Conservation (phyloP, 2,888 invertebrate species). For the Polymixis lichenea region DNA sequence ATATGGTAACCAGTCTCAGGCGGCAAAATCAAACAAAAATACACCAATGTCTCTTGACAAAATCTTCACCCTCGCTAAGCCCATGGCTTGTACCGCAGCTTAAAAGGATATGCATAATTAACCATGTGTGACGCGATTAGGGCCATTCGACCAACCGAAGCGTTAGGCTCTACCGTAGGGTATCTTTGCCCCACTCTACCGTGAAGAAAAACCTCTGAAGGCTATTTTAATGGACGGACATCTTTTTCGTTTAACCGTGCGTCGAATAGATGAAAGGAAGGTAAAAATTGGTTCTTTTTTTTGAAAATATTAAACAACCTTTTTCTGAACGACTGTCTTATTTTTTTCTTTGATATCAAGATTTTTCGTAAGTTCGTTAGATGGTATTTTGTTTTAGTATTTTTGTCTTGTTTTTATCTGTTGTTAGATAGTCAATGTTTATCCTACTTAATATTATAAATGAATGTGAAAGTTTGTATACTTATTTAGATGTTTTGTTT, state of each 20-base stretch:
- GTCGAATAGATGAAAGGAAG: slow-evolving; percentile 47
- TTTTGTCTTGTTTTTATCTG: no score
- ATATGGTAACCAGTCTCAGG: neutral
- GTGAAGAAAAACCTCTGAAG: slow-evolving; percentile 72
- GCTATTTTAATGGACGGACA: slow-evolving; percentile 69
- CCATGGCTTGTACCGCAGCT: slow-evolving; percentile 56
- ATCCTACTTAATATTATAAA: no score
- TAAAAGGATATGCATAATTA: slow-evolving; percentile 85
- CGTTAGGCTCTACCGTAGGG: slow-evolving; percentile 67
- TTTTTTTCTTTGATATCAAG: slow-evolving; percentile 1
- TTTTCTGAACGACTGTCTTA: neutral
- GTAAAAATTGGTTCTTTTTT: slow-evolving; percentile 17
- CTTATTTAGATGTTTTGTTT: no score
- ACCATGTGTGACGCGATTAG: slow-evolving; percentile 85
- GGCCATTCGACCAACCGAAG: slow-evolving; percentile 73
- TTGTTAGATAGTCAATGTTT: no score
- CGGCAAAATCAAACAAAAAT: neutral
- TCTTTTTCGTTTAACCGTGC: slow-evolving; percentile 57
- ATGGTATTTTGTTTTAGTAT: no score
- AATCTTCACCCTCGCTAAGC: neutral
- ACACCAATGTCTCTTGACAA: neutral
- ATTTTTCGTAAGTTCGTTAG: neutral
- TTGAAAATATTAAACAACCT: neutral
- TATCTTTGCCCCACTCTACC: slow-evolving; percentile 68
- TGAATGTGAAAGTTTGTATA: no score